Base-by-base conservation (phyloP, 2,113 vertebrate species). In the Leptodactylus fuscus region DNA sequence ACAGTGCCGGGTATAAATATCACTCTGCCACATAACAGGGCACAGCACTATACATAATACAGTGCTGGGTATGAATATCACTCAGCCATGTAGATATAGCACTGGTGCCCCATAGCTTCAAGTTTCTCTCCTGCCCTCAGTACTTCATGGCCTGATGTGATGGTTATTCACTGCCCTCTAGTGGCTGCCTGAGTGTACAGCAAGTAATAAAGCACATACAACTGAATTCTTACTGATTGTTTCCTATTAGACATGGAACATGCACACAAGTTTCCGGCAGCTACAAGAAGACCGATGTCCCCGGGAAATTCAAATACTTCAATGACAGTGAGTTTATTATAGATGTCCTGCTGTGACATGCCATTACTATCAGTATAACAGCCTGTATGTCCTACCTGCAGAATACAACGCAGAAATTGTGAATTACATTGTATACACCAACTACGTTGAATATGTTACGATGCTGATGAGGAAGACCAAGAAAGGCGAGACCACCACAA, bases 361-460 rank as follows among this genome's bases (percentile, higher is more conserved):
- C 1, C 20, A 1, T 70, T 10, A 36, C 65, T 2, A 11, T 18
- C 8, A 0, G 22, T n/a, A 71, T 69, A 29, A 36, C 65, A 20
- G 65, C 65, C 32, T 58, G 89, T 10, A 81, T 83, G 12, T n/a
- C 5, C 18, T 70, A n/a, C n/a, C 29, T 62, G 5, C 91, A 99
- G 97, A 85, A 79, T 96, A 94, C 94, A 84, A 88, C 0, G 1
- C 88, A 2, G 93, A 93, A 16, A 89, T 97, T 71, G 92, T 91
- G 2, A 89, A 92, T 74, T 98, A 96, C 0, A 95, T 99, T 81
- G 94, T 95, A 53, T 95, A 92, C 88, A 97, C 96, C 22, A 96
- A 98, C 93, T 98, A 98, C 0, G 88, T 96, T 0, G 96, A 98
- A 87, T 98, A 97, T 0, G 95, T 95, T 8, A 93, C 98, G 15